These are phyloP conservation scores for Ceriagrion tenellum DNA, from an alignment of 2,888 invertebrate genomes.

Conservation along the genomic window DNA sequence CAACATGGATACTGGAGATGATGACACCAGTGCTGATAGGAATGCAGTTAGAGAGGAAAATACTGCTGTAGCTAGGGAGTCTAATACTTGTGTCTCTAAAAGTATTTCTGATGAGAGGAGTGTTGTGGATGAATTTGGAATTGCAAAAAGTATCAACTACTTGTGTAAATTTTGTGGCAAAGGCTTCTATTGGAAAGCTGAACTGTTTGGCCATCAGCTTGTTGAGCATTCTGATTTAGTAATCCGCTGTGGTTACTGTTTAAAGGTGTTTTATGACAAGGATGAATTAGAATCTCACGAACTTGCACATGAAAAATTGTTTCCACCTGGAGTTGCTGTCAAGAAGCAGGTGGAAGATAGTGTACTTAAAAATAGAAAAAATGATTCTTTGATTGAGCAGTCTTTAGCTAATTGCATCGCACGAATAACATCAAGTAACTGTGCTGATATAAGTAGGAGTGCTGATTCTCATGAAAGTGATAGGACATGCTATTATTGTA, in stretches of 20 bases:
- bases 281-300: not conserved
- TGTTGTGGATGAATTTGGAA: not conserved
- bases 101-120: not conserved
- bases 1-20: not conserved
- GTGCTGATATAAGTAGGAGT: not conserved
- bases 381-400: not conserved
- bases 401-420: not conserved
- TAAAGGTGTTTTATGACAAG: constrained; percentile 35
- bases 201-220: not conserved
- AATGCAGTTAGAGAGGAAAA: not conserved
- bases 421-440: not conserved
- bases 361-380: not conserved
- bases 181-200: constrained; percentile 39
- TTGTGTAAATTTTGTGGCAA: constrained; percentile 19
- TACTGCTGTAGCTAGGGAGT: not conserved
- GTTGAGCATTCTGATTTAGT: constrained; percentile 27
- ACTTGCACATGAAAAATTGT: constrained; percentile 11
- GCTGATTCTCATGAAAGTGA: not conserved
- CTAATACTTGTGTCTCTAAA: not conserved
- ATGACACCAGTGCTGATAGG: not conserved
- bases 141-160: not conserved
- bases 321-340: not conserved
- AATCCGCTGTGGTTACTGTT: constrained; percentile 23
- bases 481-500: not conserved
- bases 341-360: not conserved